Conservation (phyloP, 2,888 invertebrate genomes). For the Ochlodes sylvanus region DNA sequence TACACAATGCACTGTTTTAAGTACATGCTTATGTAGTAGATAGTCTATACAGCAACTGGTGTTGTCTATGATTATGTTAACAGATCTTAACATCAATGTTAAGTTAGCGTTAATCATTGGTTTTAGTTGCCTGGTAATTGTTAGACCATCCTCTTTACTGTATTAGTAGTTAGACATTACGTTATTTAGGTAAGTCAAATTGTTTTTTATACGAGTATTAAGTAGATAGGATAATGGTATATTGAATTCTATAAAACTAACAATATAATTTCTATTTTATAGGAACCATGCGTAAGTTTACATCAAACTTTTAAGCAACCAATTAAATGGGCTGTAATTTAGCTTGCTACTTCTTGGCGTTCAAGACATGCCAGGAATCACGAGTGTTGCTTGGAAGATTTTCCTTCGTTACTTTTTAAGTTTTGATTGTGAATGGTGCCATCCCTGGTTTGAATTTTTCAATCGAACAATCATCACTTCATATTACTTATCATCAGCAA, state of each 20-base stretch:
- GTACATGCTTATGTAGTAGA: constrained; percentile 4
- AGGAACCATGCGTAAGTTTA: constrained; percentile 85
- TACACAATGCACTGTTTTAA: neutral
- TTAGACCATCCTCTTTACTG: neutral
- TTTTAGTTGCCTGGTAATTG: neutral
- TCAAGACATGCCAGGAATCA: constrained; percentile 53
- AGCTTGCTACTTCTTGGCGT: constrained; percentile 64
- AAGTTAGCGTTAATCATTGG: neutral
- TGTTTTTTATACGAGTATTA: neutral
- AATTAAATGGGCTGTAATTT: constrained; percentile 69
- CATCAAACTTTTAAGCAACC: constrained; percentile 71
- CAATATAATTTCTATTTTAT: constrained; percentile 75
- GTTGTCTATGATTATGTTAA: neutral
- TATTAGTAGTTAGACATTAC: neutral
- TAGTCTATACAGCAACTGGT: neutral
- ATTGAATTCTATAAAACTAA: constrained; percentile 50
- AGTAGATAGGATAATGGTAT: constrained; percentile 10
- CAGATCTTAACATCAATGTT: neutral
- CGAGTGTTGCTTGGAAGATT: constrained; percentile 63
- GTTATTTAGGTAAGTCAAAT: neutral
- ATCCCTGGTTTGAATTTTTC: constrained; percentile 36
- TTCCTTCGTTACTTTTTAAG: constrained; percentile 45
- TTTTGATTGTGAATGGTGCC: constrained; percentile 51
- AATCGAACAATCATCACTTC: constrained; percentile 55
- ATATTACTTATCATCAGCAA: neutral